Base-by-base conservation (phyloP, 1,140 invertebrate species). In the Paramacrobiotus metropolitanus region DNA sequence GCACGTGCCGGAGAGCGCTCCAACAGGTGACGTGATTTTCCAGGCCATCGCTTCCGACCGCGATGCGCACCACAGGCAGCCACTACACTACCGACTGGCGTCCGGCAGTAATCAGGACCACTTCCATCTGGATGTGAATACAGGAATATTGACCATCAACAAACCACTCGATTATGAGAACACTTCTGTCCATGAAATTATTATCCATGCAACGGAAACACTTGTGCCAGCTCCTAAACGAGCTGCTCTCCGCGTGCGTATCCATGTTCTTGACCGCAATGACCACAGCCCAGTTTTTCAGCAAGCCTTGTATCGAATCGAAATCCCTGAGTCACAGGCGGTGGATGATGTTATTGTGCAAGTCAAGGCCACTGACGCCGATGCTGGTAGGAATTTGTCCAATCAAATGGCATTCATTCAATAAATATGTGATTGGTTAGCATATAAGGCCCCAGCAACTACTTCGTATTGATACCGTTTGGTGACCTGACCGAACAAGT, bases 241-340 rank as follows among this genome's bases (percentile, higher is more conserved):
- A 9, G 48, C 85, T 1, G 84, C 83, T 0, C 81, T 85, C 18
- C 85, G 89, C 72, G 77, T 94, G 60, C 83, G 87, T 21, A 88
- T 95, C 71, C 80, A 86, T 67, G 86, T 97, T 0, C 92, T 91
- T 71, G 92, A 95, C 71, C 84, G 88, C 0, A 94, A 94, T 74
- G 89, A 95, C 71, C 87, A 90, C 72, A 85, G 89, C 68, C 88
- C 88, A 1, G 86, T 88, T 2, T 94, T 94, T 69, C 86, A 90
- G 70, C 88, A 91, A 72, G 87, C 83, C 62, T 86, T 90, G 71
- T 93, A 92, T 73, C 84, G 85, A 0, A 81, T 86, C 0, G 80
- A 88, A 1, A 73, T 95, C 2, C 86, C 84, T 66, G 90, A 95
- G 73, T 74, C 87, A 2, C 82, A 85, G 1, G 85, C 86, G 0